Conservation (phyloP, 2,888 invertebrate species). For the Caenorhabditis sinica region DNA sequence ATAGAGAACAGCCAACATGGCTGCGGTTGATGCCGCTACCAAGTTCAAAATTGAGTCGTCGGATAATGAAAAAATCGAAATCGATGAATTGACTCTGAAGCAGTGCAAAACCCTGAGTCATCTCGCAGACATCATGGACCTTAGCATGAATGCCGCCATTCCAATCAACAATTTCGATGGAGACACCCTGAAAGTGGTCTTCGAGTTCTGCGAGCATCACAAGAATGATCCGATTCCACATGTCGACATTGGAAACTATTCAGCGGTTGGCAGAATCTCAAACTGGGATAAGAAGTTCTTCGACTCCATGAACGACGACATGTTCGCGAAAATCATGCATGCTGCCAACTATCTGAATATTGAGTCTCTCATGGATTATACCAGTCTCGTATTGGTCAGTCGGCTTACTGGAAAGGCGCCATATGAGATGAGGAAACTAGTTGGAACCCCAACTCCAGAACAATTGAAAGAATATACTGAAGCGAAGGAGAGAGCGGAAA, state of each 20-base stretch:
- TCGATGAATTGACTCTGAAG: too few relatives aligned
- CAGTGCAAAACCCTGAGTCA: too few relatives aligned
- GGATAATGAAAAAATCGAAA: too few relatives aligned
- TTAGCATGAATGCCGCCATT: background rate
- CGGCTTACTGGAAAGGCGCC: background rate
- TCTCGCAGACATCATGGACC: background rate
- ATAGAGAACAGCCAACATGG: too few relatives aligned
- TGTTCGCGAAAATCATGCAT: background rate
- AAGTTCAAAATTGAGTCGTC: too few relatives aligned
- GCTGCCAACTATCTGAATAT: slow-evolving; percentile 6
- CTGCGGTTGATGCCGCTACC: too few relatives aligned
- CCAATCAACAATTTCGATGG: background rate
- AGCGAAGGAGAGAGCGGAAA: background rate
- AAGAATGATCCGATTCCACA: background rate
- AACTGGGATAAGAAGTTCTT: slow-evolving; percentile 3
- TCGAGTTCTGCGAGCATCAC: slow-evolving; percentile 17
- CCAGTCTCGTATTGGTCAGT: background rate
- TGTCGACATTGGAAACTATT: background rate
- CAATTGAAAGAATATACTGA: background rate
- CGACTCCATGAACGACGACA: background rate
- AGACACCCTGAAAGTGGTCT: background rate
- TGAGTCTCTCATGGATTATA: background rate
- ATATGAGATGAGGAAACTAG: background rate
- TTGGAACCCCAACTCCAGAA: background rate
- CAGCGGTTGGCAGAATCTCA: background rate